Evolutionary conservation across 1,140 invertebrate genomes (phyloP).

Genomic region (Brachionus asplanchnoidis): DNA sequence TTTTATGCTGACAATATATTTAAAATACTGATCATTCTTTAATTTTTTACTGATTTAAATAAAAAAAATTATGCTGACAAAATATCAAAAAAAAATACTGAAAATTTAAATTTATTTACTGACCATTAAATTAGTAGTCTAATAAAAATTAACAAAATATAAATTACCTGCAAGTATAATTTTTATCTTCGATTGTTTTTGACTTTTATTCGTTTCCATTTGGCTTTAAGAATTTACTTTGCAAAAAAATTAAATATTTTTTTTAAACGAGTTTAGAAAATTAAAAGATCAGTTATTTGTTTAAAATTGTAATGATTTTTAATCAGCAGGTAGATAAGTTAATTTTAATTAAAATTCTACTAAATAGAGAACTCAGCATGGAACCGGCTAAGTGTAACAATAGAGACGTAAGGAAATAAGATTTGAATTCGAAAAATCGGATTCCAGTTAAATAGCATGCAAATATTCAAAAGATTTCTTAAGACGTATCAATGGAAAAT

Average conservation of each 20-base stretch:
- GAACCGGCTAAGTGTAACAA: neutral
- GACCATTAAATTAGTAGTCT: no score
- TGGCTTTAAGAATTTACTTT: neutral
- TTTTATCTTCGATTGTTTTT: constrained; percentile 26
- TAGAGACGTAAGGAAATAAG: neutral
- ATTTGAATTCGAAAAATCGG: neutral
- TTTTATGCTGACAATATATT: no score
- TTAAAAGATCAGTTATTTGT: constrained; percentile 1
- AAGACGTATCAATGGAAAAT: constrained; percentile 6
- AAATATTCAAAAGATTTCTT: neutral
- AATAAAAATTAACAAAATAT: neutral
- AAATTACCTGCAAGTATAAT: constrained; percentile 37
- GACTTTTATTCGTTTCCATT: constrained; percentile 25
- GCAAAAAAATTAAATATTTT: neutral
- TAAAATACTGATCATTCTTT: no score
- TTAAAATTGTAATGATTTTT: neutral
- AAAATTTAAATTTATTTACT: no score
- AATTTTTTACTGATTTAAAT: no score
- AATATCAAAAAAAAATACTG: no score
- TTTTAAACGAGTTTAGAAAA: neutral
- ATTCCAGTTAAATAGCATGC: neutral
- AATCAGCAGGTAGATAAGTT: constrained; percentile 33
- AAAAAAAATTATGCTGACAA: no score
- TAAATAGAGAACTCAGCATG: constrained; percentile 25
- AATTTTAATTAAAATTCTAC: neutral